Percentiles rank a stretch among this genome's conserved stretches.
Evolutionary conservation across 2,113 vertebrate genomes (phyloP).

Genomic region (Carettochelys insculpta): DNA sequence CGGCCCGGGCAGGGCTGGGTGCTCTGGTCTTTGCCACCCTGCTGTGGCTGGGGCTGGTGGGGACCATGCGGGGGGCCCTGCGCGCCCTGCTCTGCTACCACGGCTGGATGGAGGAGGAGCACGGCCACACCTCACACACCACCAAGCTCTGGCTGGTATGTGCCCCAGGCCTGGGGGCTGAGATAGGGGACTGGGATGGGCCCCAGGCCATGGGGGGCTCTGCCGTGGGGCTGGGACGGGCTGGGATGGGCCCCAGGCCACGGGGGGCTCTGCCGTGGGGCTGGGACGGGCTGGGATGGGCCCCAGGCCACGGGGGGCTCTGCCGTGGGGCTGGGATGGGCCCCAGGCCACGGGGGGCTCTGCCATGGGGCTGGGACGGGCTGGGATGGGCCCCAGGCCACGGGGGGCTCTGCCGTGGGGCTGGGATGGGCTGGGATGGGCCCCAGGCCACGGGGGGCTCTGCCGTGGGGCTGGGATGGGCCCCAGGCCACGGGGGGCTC

Average conservation of each 20-base stretch:
- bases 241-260: too few species aligned
- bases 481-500: neutral
- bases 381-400: neutral
- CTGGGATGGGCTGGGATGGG: too few species aligned
- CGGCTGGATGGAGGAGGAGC: slow-evolving; percentile 89
- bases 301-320: neutral
- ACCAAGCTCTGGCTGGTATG: slow-evolving; percentile 93
- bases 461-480: too few species aligned
- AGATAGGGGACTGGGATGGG: too few species aligned
- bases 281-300: neutral
- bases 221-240: too few species aligned
- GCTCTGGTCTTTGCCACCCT: slow-evolving; percentile 86
- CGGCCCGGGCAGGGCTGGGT: slow-evolving; percentile 81
- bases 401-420: neutral
- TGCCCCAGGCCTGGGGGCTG: neutral
- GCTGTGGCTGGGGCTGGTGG: slow-evolving; percentile 88
- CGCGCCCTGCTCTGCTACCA: slow-evolving; percentile 92
- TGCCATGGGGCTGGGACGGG: too few species aligned
- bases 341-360: too few species aligned
- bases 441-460: too few species aligned
- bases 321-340: too few species aligned
- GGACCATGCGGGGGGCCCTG: slow-evolving; percentile 88
- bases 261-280: too few species aligned
- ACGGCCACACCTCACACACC: slow-evolving; percentile 84
- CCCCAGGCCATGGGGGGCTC: neutral